Evolutionary conservation across 1,140 invertebrate species (phyloP), one percentile per base, ranked within the genome.

Genomic region (Zaprionus ghesquierei): DNA sequence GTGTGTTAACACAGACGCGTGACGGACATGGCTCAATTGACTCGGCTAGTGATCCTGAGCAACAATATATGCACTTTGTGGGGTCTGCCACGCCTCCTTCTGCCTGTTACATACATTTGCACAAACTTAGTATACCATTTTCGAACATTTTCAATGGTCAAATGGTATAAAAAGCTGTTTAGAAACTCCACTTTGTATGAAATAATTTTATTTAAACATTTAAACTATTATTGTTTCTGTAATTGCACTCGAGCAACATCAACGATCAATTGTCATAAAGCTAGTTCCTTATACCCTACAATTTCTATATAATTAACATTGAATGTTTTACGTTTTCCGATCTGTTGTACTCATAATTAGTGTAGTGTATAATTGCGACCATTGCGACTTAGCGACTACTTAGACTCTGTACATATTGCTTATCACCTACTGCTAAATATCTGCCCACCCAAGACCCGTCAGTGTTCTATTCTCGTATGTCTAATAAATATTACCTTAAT

Each of bases 351-450:
- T 89, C 73, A 51, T 56, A 70, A 80, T 74, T 79, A 89, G 44
- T 73, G 59, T 74, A 75, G 29, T 75, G 27, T 77, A 13, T 81
- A 80, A 79, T 89, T 89, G 84, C 79, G 77, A 89, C 77, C 25
- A 49, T 76, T n/a, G n/a, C 22, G 61, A 27, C 55, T 79, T 79
- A 89, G 5, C n/a, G 2, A 13, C 22, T 80, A 66, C 72, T 78
- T 84, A 89, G 8, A 54, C 29, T 27, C 72, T 84, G 84, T 46
- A 31, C 46, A 31, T 41, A 54, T 60, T 55, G 82, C 79, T 72
- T 89, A 77, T 74, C 50, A 89, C 84, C 84, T 89, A 89, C 84
- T 89, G 84, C 84, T 80, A 89, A 89, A 89, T 59, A 84, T 84
- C 84, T 80, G 85, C 84, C 84, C 62, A 73, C 79, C 84, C 63